Conservation (phyloP, 2,797 vertebrate species). For the Ara ararauna region DNA sequence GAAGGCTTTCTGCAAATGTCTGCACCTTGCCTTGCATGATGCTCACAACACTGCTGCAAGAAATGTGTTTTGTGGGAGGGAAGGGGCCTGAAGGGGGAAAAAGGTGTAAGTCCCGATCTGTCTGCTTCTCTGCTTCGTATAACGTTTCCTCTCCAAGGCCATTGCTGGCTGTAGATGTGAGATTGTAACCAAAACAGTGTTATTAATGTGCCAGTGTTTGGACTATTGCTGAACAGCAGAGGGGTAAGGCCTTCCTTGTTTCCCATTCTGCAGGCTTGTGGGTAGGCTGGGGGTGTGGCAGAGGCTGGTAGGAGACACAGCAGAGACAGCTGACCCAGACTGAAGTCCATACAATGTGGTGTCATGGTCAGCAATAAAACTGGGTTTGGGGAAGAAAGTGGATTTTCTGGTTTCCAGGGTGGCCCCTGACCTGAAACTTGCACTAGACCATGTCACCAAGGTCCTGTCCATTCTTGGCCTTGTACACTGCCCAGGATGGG, state of each 20-base stretch:
- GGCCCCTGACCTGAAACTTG: neutral
- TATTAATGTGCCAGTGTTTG: neutral
- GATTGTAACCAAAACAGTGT: neutral
- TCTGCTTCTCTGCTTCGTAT: neutral
- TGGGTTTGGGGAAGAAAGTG: neutral
- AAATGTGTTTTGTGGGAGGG: neutral
- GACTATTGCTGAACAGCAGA: neutral
- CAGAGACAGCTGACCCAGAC: neutral
- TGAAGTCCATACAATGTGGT: neutral
- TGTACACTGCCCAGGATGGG: neutral
- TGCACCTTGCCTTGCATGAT: neutral
- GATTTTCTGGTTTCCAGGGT: neutral
- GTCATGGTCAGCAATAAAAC: neutral
- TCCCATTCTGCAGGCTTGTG: neutral
- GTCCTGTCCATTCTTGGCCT: neutral
- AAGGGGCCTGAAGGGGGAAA: neutral
- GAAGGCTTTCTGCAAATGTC: neutral
- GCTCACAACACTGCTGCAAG: neutral
- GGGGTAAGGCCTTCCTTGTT: neutral
- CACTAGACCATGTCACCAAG: neutral
- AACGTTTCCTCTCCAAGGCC: neutral
- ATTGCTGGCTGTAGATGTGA: rapidly evolving
- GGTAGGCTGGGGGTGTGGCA: too few relatives aligned
- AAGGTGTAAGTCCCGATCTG: neutral
- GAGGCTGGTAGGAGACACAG: neutral